phyloP scores from a whole-genome alignment of 2,113 vertebrate species.

The Chionis minor region DNA sequence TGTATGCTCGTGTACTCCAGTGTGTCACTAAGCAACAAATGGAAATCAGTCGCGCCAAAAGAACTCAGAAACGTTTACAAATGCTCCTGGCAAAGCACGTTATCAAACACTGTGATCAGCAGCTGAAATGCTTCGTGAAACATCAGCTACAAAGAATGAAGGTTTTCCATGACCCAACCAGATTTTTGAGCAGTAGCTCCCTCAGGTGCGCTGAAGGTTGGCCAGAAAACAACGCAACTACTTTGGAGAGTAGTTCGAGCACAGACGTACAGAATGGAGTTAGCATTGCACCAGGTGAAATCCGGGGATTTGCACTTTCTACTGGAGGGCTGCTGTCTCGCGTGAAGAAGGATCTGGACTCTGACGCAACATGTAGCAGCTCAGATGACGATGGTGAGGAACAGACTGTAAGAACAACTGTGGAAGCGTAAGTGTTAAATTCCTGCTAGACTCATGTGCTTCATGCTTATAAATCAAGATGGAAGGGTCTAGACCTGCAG shows the following conservation, averaged over 20 bases:
- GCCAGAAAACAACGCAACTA: background rate
- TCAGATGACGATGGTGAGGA: conserved; percentile 86
- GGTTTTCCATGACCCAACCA: conserved; percentile 46
- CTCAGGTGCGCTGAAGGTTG: conserved; percentile 61
- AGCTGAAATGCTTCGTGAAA: conserved; percentile 81
- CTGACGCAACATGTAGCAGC: conserved; percentile 91
- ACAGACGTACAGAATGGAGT: conserved; percentile 36
- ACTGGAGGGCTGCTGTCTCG: conserved; percentile 77
- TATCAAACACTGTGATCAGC: conserved; percentile 79
- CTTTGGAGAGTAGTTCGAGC: conserved; percentile 28
- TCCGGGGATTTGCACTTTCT: conserved; percentile 77
- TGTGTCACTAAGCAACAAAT: conserved; percentile 79
- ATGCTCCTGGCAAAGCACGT: conserved; percentile 83
- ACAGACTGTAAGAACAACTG: conserved; percentile 53
- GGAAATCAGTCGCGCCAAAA: conserved; percentile 76
- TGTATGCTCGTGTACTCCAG: conserved; percentile 71
- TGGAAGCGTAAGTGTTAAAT: conserved; percentile 83
- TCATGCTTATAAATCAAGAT: background rate
- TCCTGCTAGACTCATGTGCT: conserved; percentile 48
- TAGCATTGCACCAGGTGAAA: conserved; percentile 62
- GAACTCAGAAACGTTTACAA: conserved; percentile 83
- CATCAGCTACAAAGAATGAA: conserved; percentile 69
- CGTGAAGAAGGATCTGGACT: conserved; percentile 85
- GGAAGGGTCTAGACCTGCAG: background rate
- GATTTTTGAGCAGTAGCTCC: conserved; percentile 46